Conservation (phyloP, 1,140 invertebrate species). For the Harpegnathos saltator region DNA sequence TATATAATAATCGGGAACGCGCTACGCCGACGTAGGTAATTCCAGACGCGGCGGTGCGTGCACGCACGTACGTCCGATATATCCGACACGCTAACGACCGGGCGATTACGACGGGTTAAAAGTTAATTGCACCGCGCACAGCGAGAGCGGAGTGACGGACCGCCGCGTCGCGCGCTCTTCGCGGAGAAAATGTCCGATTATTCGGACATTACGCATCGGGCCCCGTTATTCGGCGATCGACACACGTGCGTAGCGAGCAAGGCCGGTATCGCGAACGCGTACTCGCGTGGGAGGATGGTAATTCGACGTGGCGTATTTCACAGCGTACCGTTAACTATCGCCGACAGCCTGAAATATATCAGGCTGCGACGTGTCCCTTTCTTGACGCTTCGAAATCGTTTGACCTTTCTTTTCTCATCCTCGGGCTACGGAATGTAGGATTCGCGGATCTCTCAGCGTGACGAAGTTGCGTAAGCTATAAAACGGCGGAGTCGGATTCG, state of each 20-base stretch:
- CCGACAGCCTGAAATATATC: not conserved
- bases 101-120: slow-evolving; percentile 74
- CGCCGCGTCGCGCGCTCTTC: not conserved
- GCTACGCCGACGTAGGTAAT: slow-evolving; percentile 37
- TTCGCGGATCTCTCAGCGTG: too few relatives aligned
- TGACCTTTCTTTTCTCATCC: not conserved
- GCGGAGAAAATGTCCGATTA: slow-evolving; percentile 58
- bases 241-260: not conserved
- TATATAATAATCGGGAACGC: slow-evolving; percentile 46
- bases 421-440: too few relatives aligned
- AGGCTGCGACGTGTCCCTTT: not conserved
- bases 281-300: not conserved
- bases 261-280: not conserved
- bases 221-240: slow-evolving; percentile 22
- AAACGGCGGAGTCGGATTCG: too few relatives aligned
- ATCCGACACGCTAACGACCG: slow-evolving; percentile 48
- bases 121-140: slow-evolving; percentile 69
- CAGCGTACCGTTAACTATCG: not conserved
- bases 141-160: not conserved
- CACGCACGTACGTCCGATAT: slow-evolving; percentile 42
- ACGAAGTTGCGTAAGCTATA: too few relatives aligned
- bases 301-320: not conserved
- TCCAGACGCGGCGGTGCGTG: slow-evolving; percentile 17
- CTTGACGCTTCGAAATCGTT: not conserved
- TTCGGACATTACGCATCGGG: slow-evolving; percentile 43